Base-by-base conservation (phyloP, 2,888 invertebrate genomes). In the Leucania comma region DNA sequence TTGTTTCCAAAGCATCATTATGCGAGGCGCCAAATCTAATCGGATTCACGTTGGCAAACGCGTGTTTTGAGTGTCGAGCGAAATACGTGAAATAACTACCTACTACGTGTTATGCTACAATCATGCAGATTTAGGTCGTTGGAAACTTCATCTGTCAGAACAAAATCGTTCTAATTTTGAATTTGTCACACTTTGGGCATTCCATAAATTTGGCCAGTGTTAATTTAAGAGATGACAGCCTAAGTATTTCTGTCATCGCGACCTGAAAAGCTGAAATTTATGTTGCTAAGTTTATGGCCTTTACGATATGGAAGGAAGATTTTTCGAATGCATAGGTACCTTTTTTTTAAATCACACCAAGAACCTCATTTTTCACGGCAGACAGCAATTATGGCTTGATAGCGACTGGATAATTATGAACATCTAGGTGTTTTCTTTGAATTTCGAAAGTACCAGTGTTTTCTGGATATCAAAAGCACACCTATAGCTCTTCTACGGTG, bases 11-110 rank as follows among this genome's bases (percentile, higher is more conserved):
- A 76, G 64, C 72, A 74, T 64, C 48, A 71, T 62, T 60, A 65
- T 62, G 56, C 53, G 54, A 64, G 42, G 60, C 73, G 65, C 68
- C 65, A 78, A 68, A 72, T 77, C 67, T 72, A 74, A 82, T 84
- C 76, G 60, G 72, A 79, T 59, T 70, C 76, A 84, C 84, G 68
- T 73, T 68, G 62, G 12, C 50, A n/a, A 59, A 75, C 76, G 67
- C 70, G 82, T 81, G 73, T 75, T 71, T 38, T 42, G 65, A 60
- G 53, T 38, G 38, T 24, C 29, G 56, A 68, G 24, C 20, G 29
- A 76, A 29, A 63, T 65, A 64, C 38, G 54, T 72, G 56, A 58
- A 53, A 63, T 57, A n/a, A n/a, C n/a, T n/a, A n/a, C n/a, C n/a
- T n/a, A n/a, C n/a, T n/a, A 51, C 29, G 26, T 48, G 68, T 80